Conservation (phyloP, 2,113 vertebrate genomes). For the Myrmecophaga tridactyla region DNA sequence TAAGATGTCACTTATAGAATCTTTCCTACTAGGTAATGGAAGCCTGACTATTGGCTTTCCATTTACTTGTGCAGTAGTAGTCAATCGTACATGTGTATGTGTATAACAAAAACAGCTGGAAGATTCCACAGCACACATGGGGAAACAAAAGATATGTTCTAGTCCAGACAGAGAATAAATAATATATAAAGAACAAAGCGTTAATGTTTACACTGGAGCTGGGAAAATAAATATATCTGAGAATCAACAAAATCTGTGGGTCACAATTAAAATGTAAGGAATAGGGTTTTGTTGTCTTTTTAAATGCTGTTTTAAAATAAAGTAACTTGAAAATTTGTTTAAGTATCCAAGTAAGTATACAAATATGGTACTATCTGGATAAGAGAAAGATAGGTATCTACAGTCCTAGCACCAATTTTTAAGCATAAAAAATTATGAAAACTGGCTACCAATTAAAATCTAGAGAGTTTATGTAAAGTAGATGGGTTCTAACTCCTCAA, state of each 20-base stretch:
- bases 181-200: slow-evolving; percentile 1
- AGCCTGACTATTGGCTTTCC: not conserved
- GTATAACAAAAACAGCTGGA: not conserved
- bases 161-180: slow-evolving; percentile 6
- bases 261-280: slow-evolving; percentile 40
- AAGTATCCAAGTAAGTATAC: not conserved
- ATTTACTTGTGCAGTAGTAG: not conserved
- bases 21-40: not conserved
- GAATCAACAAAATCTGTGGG: not conserved
- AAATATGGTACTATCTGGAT: not conserved
- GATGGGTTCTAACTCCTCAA: slow-evolving; percentile 8
- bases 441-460: slow-evolving; percentile 5
- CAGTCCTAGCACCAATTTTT: slow-evolving; percentile 18
- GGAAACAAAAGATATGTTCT: slow-evolving; percentile 17
- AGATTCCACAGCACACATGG: not conserved
- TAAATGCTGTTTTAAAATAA: slow-evolving; percentile 54
- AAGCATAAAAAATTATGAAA: slow-evolving; percentile 44
- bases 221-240: slow-evolving; percentile 9
- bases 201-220: slow-evolving; percentile 10
- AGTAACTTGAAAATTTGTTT: slow-evolving; percentile 10
- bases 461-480: slow-evolving; percentile 19
- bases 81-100: not conserved
- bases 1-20: not conserved
- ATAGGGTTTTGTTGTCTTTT: not conserved
- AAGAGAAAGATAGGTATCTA: not conserved